These are phyloP conservation scores for Willowsia nigromaculata DNA, from an alignment of 2,888 invertebrate species.

Conservation along the genomic window DNA sequence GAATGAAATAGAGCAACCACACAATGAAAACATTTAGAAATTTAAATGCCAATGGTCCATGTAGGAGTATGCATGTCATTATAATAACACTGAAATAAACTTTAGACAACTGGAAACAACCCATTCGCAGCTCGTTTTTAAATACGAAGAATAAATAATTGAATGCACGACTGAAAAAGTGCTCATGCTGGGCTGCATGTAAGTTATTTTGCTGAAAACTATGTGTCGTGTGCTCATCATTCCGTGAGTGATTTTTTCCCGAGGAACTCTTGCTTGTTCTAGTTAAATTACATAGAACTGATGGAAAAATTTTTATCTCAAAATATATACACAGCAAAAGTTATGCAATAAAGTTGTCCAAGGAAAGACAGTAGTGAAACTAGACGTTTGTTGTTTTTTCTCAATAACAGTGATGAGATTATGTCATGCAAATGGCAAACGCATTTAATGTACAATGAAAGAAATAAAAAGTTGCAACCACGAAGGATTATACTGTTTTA, in stretches of 20 bases:
- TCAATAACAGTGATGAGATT: neutral
- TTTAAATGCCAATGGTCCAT: conserved; percentile 21
- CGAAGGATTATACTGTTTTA: neutral
- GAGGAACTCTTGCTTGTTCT: neutral
- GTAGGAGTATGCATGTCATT: neutral
- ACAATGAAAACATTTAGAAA: neutral
- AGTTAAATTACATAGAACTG: conserved; percentile 29
- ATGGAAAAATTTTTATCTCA: neutral
- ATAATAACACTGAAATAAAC: neutral
- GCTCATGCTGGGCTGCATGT: neutral
- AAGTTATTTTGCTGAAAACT: neutral
- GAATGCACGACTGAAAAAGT: neutral
- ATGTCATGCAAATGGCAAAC: conserved; percentile 9
- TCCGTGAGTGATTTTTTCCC: neutral
- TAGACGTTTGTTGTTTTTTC: neutral
- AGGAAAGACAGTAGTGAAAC: neutral
- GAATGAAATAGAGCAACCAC: conserved; percentile 54
- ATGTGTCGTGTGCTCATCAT: conserved; percentile 29
- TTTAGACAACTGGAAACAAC: neutral
- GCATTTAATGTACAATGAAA: neutral
- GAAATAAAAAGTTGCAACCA: neutral
- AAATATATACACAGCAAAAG: neutral
- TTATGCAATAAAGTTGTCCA: neutral
- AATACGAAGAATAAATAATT: neutral
- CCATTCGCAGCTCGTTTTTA: neutral